Evolutionary conservation across 1,140 invertebrate genomes (phyloP).

Genomic region (Diorhabda elongata): DNA sequence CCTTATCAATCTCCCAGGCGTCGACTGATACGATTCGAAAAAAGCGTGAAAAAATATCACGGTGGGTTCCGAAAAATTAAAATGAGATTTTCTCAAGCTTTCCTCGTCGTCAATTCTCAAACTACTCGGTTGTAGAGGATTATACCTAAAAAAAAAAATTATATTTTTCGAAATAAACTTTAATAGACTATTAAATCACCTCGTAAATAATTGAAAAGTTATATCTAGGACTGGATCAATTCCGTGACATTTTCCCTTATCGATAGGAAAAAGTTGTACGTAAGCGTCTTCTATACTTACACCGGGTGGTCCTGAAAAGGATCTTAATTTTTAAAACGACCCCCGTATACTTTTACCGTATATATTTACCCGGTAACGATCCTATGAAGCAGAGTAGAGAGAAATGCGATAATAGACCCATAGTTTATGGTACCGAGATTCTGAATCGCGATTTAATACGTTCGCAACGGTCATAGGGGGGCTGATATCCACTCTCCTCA

Average conservation of each 20-base stretch:
- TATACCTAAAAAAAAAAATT: conserved; percentile 47
- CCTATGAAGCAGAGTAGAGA: neutral
- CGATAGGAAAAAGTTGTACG: conserved; percentile 51
- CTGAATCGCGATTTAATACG: no score
- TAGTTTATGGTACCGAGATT: neutral
- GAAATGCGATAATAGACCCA: neutral
- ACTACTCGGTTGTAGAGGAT: conserved; percentile 49
- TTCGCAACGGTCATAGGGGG: no score
- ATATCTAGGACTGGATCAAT: conserved; percentile 50
- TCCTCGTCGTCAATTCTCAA: conserved; percentile 51
- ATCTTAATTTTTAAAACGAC: neutral
- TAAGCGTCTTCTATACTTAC: conserved; percentile 51
- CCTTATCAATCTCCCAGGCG: conserved; percentile 48
- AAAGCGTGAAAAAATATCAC: conserved; percentile 56
- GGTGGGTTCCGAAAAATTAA: conserved; percentile 53
- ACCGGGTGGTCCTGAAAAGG: conserved; percentile 50
- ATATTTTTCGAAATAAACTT: neutral
- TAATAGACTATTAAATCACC: conserved; percentile 39
- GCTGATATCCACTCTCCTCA: no score
- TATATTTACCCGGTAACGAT: neutral
- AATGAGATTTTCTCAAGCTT: conserved; percentile 50
- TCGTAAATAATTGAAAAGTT: conserved; percentile 51
- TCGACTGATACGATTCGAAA: conserved; percentile 51
- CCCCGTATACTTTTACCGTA: no score
- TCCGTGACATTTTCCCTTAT: conserved; percentile 52